phyloP scores from a whole-genome alignment of 2,113 vertebrate genomes.

The Rhynchopsitta pachyrhyncha region DNA sequence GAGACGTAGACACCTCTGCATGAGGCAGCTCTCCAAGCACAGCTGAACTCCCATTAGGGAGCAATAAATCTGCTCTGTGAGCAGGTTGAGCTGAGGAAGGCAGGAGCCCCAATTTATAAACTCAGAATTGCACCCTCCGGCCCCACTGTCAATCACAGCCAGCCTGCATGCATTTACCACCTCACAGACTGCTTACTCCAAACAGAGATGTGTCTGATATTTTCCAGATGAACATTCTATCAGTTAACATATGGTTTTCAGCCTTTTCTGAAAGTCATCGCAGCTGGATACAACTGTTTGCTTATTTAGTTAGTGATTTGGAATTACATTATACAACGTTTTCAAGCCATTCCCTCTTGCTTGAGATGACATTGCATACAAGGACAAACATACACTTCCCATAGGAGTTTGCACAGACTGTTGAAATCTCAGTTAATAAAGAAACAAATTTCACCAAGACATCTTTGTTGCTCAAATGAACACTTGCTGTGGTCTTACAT shows the following conservation, averaged over 20 bases:
- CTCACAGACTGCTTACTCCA: neutral
- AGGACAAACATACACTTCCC: neutral
- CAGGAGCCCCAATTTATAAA: neutral
- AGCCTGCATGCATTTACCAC: neutral
- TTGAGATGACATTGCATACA: neutral
- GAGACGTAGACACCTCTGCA: neutral
- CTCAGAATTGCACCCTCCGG: neutral
- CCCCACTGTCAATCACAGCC: neutral
- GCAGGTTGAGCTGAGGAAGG: neutral
- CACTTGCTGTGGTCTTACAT: neutral
- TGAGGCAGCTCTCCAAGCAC: neutral
- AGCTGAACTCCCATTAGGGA: neutral
- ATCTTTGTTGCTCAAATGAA: neutral
- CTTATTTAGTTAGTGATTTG: slow-evolving; percentile 4
- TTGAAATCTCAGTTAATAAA: neutral
- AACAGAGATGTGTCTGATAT: neutral
- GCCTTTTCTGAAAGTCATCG: slow-evolving; percentile 8
- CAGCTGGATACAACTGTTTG: slow-evolving; percentile 44
- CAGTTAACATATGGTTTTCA: neutral
- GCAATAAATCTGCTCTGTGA: neutral
- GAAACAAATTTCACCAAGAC: neutral
- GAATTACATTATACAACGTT: neutral
- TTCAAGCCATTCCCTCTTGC: neutral
- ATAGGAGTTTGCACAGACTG: neutral
- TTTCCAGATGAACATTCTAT: neutral